Conservation (phyloP, 2,113 vertebrate genomes). For the Aplodontia rufa region DNA sequence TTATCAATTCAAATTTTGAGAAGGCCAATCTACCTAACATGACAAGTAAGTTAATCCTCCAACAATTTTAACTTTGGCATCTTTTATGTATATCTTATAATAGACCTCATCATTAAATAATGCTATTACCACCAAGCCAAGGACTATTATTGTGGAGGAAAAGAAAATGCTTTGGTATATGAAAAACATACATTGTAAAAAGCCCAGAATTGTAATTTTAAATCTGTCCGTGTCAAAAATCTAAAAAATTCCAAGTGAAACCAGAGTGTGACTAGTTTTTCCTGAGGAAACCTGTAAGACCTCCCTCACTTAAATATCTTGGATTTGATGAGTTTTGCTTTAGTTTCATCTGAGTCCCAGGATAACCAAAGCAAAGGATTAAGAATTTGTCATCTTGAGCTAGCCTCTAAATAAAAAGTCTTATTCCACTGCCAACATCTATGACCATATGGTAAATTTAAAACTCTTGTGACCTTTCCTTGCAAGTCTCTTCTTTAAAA, state of each 20-base stretch:
- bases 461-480: constrained; percentile 44
- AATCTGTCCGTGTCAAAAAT: constrained; percentile 12
- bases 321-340: neutral
- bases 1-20: constrained; percentile 13
- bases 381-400: neutral
- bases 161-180: constrained; percentile 30
- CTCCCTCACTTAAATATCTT: neutral
- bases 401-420: constrained; percentile 36
- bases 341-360: neutral
- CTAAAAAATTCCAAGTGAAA: constrained; percentile 9
- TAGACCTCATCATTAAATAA: constrained; percentile 33
- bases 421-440: neutral
- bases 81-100: neutral
- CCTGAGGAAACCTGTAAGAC: neutral
- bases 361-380: neutral
- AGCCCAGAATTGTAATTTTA: no score
- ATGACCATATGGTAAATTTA: neutral
- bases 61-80: neutral
- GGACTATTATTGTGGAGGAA: neutral
- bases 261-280: neutral
- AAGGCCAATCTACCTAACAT: neutral
- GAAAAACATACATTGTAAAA: no score
- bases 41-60: neutral
- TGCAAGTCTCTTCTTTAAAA: constrained; percentile 35
- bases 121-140: neutral